Conservation (phyloP, 2,888 invertebrate genomes). For the Nemapogon koenigi region DNA sequence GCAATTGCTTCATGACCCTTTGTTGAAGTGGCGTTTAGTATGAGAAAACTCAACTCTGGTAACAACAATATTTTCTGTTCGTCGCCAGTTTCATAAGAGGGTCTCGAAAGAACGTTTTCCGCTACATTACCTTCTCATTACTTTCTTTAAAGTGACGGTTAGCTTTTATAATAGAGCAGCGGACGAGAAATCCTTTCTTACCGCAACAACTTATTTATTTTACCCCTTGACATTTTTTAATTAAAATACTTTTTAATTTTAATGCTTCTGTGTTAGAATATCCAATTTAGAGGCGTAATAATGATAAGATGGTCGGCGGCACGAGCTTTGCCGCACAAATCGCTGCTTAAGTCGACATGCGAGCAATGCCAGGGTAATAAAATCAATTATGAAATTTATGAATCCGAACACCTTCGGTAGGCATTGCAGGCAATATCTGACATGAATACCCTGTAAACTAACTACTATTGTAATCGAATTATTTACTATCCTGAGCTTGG, state of each 20-base stretch:
- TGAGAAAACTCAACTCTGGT: slow-evolving; percentile 26
- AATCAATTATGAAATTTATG: slow-evolving; percentile 56
- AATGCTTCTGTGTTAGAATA: no score
- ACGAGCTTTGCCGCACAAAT: slow-evolving; percentile 49
- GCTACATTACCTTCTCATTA: slow-evolving; percentile 60
- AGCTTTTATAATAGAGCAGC: slow-evolving; percentile 45
- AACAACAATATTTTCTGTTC: slow-evolving; percentile 44
- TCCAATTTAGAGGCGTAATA: no score
- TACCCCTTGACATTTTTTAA: no score
- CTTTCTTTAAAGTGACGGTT: slow-evolving; percentile 53
- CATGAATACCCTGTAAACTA: no score
- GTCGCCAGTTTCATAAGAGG: slow-evolving; percentile 33
- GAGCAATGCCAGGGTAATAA: slow-evolving; percentile 47
- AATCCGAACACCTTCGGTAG: slow-evolving; percentile 25
- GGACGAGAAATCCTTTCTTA: slow-evolving; percentile 41
- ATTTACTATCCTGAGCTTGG: no score
- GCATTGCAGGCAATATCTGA: slow-evolving; percentile 30
- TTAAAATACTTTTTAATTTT: no score
- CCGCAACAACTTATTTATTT: no score
- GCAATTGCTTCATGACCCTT: slow-evolving; percentile 23
- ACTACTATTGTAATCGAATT: no score
- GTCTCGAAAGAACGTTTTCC: slow-evolving; percentile 44
- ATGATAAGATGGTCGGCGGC: slow-evolving; percentile 45
- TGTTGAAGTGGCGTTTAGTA: slow-evolving; percentile 33
- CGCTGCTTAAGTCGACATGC: slow-evolving; percentile 47